Evolutionary conservation across 2,888 invertebrate species (phyloP).

Genomic region (Chalcis sispes): DNA sequence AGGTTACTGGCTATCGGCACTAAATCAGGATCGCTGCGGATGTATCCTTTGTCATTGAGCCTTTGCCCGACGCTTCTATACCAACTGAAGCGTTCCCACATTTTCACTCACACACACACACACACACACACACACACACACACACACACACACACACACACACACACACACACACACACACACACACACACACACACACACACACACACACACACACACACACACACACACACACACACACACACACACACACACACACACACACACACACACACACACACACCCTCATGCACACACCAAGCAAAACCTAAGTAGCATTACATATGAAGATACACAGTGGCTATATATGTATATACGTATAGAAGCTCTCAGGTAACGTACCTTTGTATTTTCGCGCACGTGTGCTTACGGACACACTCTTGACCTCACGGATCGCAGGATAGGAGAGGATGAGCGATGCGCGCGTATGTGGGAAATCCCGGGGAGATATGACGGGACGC

Average conservation of each 20-base stretch:
- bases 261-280: too few relatives aligned
- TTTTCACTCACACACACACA: not conserved
- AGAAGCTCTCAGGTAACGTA: too few relatives aligned
- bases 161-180: not conserved
- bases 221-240: too few relatives aligned
- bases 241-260: too few relatives aligned
- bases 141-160: not conserved
- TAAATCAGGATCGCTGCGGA: slow-evolving; percentile 94
- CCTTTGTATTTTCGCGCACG: too few relatives aligned
- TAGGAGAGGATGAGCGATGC: slow-evolving; percentile 23
- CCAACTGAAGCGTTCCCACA: not conserved
- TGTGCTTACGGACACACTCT: not conserved
- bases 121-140: not conserved
- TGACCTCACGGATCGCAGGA: slow-evolving; percentile 15
- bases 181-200: not conserved
- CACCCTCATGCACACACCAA: too few relatives aligned
- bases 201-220: not conserved
- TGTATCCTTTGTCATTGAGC: slow-evolving; percentile 88
- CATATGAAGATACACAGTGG: too few relatives aligned
- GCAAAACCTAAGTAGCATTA: too few relatives aligned
- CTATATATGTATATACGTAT: too few relatives aligned
- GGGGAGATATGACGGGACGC: slow-evolving; percentile 16
- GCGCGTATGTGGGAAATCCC: slow-evolving; percentile 6
- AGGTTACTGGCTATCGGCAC: slow-evolving; percentile 97
- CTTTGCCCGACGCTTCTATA: slow-evolving; percentile 1